Evolutionary conservation across 2,113 vertebrate genomes (phyloP).

Genomic region (Eulacestoma nigropectus): DNA sequence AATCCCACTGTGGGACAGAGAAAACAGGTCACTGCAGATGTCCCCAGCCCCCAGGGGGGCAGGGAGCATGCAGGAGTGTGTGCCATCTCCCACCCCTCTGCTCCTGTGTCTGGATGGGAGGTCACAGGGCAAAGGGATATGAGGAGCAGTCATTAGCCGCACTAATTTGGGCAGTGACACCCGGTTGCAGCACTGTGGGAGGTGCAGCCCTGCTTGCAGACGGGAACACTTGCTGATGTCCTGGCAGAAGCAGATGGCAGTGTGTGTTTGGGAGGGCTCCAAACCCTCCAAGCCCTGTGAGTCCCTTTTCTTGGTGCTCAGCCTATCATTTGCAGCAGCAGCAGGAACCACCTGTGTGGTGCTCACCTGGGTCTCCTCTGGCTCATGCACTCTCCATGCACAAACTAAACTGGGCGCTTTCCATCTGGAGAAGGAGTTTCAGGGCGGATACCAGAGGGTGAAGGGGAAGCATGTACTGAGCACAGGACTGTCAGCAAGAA

Average conservation of each 20-base stretch:
- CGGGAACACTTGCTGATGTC: fast-evolving
- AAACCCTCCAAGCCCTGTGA: not conserved
- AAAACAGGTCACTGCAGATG: not conserved
- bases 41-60: fast-evolving
- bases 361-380: not conserved
- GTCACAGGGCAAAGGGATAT: not conserved
- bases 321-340: not conserved
- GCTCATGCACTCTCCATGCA: not conserved
- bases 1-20: conserved; percentile 85
- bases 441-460: not conserved
- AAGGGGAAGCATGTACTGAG: not conserved
- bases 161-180: not conserved
- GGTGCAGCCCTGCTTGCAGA: not conserved
- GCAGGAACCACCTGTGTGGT: fast-evolving
- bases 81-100: not conserved
- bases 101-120: not conserved
- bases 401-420: not conserved
- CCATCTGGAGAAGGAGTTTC: not conserved
- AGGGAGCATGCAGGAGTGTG: too few species aligned
- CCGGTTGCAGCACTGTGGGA: not conserved
- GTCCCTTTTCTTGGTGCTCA: not conserved
- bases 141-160: not conserved
- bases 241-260: not conserved
- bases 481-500: not conserved
- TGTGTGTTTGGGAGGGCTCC: not conserved